phyloP scores from a whole-genome alignment of 2,113 vertebrate species.

The Rhinichthys klamathensis region DNA sequence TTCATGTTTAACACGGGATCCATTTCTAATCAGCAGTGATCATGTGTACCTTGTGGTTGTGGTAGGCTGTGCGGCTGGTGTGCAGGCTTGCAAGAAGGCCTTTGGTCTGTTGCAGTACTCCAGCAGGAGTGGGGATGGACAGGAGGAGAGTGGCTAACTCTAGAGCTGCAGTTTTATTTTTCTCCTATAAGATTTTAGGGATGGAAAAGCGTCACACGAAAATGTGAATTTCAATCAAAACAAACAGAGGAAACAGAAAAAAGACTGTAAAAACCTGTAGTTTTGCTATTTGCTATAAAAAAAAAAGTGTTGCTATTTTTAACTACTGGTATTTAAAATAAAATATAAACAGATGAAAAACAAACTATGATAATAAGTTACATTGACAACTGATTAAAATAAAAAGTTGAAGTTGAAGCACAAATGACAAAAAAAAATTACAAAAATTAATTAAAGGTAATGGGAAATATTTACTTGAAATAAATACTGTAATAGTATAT shows the following conservation, averaged over 20 bases:
- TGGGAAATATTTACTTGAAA: too few relatives aligned
- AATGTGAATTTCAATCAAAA: background rate
- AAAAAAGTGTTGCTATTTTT: too few relatives aligned
- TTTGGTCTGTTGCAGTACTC: slow-evolving; percentile 97
- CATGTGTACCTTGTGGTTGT: slow-evolving; percentile 93
- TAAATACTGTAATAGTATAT: too few relatives aligned
- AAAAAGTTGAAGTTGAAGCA: too few relatives aligned
- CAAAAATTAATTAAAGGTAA: too few relatives aligned
- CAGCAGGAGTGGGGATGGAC: slow-evolving; percentile 92
- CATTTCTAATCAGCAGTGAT: background rate
- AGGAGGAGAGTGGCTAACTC: slow-evolving; percentile 93
- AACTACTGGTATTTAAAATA: too few relatives aligned
- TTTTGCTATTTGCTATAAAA: too few relatives aligned
- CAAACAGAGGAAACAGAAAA: background rate
- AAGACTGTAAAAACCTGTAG: background rate
- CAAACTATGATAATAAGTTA: too few relatives aligned
- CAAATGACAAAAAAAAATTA: too few relatives aligned
- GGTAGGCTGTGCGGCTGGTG: slow-evolving; percentile 94
- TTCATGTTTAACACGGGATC: background rate
- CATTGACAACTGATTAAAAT: too few relatives aligned
- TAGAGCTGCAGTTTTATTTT: slow-evolving; percentile 89
- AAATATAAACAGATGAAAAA: too few relatives aligned
- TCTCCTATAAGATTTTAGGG: slow-evolving; percentile 81
- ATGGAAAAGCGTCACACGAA: background rate
- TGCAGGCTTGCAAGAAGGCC: slow-evolving; percentile 95